Base-by-base conservation (phyloP, 2,113 vertebrate species). In the Sinocyclocheilus maitianheensis region DNA sequence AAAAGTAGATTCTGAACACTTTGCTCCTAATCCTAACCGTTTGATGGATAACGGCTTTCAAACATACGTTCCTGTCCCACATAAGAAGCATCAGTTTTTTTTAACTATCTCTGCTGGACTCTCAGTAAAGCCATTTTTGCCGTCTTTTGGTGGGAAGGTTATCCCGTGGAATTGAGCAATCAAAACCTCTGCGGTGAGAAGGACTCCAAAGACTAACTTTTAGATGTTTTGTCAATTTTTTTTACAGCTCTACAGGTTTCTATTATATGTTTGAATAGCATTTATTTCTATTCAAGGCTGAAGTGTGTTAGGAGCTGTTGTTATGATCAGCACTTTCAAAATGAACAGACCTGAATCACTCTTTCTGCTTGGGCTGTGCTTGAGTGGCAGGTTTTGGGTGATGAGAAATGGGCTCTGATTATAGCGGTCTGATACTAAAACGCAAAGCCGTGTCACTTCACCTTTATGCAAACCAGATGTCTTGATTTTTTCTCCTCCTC, bases 31-130 rank as follows among this genome's bases (percentile, higher is more conserved):
- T 67, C 30, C 76, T 13, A 43, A 55, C 14, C 9, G n/a, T 71
- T 76, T 58, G 2, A 60, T 67, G 13, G 46, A 79, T 65, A 77
- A 76, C 55, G 69, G 16, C 43, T 83, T 69, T 75, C 3, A n/a
- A 75, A 22, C 20, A 43, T 9, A 74, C 24, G 10, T 37, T 22
- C 11, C 2, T 20, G 55, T 48, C 3, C 18, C 16, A 55, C 46
- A 30, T 71, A 77, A 77, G 14, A 58, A 58, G 18, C 18, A 20
- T 58, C 4, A 10, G 11, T 26, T 20, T 34, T 74, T 58, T 74
- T 12, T 46, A 7, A 74, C 9, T 43, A 46, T 74, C 22, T 12
- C 20, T 13, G 40, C 1, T 46, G 11, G 9, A 40, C 18, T 53
- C 51, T 58, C 24, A 18, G 75, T 26, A 77, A 77, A 53, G 18